Evolutionary conservation across 1,140 invertebrate genomes (phyloP).

Genomic region (Ostrea edulis): DNA sequence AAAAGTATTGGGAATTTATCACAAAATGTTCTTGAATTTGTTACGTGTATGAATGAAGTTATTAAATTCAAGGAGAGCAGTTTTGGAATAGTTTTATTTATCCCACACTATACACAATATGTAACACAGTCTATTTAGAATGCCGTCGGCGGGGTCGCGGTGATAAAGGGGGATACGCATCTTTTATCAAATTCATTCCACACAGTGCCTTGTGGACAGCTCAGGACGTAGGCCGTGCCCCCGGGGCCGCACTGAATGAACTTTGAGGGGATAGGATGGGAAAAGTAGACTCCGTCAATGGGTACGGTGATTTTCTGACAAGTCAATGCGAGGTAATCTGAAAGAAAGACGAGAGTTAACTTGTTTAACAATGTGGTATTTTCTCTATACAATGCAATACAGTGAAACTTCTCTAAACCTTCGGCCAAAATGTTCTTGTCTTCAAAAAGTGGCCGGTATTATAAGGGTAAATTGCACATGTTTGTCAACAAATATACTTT

Average conservation of each 20-base stretch:
- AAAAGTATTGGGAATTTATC: no score
- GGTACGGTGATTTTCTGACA: not conserved
- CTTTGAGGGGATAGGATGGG: slow-evolving; percentile 61
- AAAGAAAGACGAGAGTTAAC: not conserved
- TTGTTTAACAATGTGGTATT: no score
- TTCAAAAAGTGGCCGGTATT: no score
- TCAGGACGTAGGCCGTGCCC: slow-evolving; percentile 58
- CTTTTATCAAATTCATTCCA: slow-evolving; percentile 60
- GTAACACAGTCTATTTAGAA: not conserved
- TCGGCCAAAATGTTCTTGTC: no score
- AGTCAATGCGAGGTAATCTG: not conserved
- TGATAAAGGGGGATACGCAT: slow-evolving; percentile 56
- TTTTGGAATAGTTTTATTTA: no score
- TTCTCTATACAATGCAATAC: no score
- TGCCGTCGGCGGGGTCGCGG: not conserved
- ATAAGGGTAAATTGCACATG: no score
- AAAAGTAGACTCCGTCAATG: slow-evolving; percentile 57
- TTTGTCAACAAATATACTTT: no score
- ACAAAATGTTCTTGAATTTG: no score
- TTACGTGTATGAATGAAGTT: no score
- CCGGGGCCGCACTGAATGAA: slow-evolving; percentile 64
- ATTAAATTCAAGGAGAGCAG: no score
- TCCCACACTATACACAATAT: not conserved
- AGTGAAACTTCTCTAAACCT: no score
- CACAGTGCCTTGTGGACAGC: slow-evolving; percentile 60